These are phyloP conservation scores for Eulemur macaco DNA, from an alignment of 2,113 vertebrate genomes.

Conservation along the genomic window DNA sequence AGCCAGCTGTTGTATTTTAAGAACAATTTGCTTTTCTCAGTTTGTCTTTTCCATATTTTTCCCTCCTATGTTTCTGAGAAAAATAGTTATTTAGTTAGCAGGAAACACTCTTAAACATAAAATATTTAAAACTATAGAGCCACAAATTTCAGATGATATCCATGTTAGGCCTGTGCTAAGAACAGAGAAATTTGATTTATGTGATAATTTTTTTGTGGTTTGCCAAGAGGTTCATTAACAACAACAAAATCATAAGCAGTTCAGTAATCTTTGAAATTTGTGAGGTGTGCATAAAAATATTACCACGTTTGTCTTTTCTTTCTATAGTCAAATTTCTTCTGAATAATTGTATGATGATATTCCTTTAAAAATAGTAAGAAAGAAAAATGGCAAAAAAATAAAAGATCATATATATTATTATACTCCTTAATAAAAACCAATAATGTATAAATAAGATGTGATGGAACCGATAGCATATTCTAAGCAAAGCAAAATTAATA, in stretches of 20 bases:
- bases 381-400: constrained; percentile 37
- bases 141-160: constrained; percentile 18
- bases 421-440: background rate
- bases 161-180: constrained; percentile 1
- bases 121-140: constrained; percentile 58
- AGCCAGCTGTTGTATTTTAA: constrained; percentile 43
- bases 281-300: constrained; percentile 2
- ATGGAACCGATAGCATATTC: background rate
- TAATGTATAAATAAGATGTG: background rate
- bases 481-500: background rate
- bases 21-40: constrained; percentile 32
- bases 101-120: constrained; percentile 61
- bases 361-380: constrained; percentile 37
- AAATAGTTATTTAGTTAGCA: constrained; percentile 37
- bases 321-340: constrained; percentile 5
- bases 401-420: background rate
- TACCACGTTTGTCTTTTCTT: background rate
- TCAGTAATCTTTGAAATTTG: background rate
- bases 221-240: background rate
- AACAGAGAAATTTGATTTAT: constrained; percentile 32
- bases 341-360: background rate
- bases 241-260: constrained; percentile 26
- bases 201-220: background rate
- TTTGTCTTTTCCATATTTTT: constrained; percentile 39
- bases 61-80: background rate